These are phyloP conservation scores for Thera obeliscata DNA, from an alignment of 2,888 invertebrate species.

Conservation along the genomic window DNA sequence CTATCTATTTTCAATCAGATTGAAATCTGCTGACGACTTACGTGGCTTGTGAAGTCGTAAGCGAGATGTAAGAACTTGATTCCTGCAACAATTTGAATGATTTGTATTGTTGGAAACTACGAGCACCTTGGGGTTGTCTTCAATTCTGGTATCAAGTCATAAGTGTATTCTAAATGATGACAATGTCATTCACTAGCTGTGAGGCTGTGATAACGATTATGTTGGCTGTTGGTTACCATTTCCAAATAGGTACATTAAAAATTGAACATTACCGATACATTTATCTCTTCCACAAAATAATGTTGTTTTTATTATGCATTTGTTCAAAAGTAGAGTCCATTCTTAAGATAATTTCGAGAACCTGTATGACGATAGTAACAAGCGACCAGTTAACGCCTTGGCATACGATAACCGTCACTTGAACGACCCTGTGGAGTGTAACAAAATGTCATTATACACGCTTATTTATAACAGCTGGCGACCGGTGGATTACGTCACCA, in stretches of 20 bases:
- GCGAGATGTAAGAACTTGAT: background rate
- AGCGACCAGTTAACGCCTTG: constrained; percentile 23
- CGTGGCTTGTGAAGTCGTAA: background rate
- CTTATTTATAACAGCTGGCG: constrained; percentile 33
- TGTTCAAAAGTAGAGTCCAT: background rate
- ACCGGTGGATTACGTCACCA: constrained; percentile 24
- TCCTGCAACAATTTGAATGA: background rate
- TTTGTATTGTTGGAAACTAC: background rate
- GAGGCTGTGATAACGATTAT: too few relatives aligned
- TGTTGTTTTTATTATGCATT: too few relatives aligned
- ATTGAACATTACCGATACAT: too few relatives aligned
- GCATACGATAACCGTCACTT: constrained; percentile 28
- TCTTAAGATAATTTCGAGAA: constrained; percentile 1
- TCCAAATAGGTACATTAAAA: too few relatives aligned
- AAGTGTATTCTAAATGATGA: too few relatives aligned
- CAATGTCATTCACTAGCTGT: too few relatives aligned
- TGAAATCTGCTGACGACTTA: background rate
- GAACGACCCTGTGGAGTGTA: constrained; percentile 27
- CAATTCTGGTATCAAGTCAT: too few relatives aligned
- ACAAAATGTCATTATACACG: constrained; percentile 33
- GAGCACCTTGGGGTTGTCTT: background rate
- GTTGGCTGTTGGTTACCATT: too few relatives aligned
- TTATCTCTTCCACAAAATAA: too few relatives aligned
- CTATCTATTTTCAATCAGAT: background rate
- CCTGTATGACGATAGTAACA: constrained; percentile 8